Base-by-base conservation (phyloP, 2,888 invertebrate species). In the Ectobius pallidus region DNA sequence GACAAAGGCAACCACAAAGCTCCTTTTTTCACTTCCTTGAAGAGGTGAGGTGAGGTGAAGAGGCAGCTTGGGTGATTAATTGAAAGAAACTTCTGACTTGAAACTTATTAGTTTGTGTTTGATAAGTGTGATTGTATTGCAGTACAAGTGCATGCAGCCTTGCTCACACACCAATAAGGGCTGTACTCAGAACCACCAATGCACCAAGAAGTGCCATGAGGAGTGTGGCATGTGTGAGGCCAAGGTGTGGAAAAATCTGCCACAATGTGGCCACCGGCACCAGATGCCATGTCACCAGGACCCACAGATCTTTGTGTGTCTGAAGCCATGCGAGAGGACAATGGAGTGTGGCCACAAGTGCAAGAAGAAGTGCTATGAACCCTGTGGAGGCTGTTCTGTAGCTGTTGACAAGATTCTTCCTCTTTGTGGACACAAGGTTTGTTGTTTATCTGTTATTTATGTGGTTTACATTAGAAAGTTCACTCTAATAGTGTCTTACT, bases 341-440 rank as follows among this genome's bases (percentile, higher is more conserved):
- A 76, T 88, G 77, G 73, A 79, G 0, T 89, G 89, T 76, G 84
- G 83, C 3, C 88, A 89, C 78, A 79, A 79, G 73, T 89, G 89
- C 78, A 83, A 80, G 77, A 84, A 81, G 58, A 81, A 81, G 73
- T 89, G 89, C 78, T 78, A 25, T 39, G 83, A 87, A 73, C 49
- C 76, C 9, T 88, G 88, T 76, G 85, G 85, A 16, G 81, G 83
- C 52, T 88, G 88, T 78, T 11, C 22, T n/a, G 14, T 3, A 20
- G 39, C 18, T 20, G 85, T 86, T 1, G 77, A 75, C 7, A 87
- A 87, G 80, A 75, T 34, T 25, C 74, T 80, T 27, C 81, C 85
- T 46, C 80, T 80, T 11, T 87, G 88, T 79, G 80, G 82, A 0
- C 87, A 88, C 77, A 77, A 63, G 63, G 63, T 63, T 22, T 39